phyloP scores from a whole-genome alignment of 2,888 invertebrate genomes.

The Acleris emargana region DNA sequence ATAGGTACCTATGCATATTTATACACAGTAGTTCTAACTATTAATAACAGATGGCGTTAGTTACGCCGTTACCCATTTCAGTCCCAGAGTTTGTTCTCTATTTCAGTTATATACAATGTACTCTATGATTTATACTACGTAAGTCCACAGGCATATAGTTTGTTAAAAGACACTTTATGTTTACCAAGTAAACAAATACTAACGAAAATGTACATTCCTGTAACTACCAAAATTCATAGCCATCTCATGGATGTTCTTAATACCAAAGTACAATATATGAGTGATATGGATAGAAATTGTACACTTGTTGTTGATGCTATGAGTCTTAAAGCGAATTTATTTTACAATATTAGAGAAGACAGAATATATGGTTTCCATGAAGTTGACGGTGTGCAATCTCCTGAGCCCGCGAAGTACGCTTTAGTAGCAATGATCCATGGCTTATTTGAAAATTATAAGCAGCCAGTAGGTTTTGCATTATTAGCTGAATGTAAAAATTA shows the following conservation, averaged over 20 bases:
- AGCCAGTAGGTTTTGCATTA: constrained; percentile 11
- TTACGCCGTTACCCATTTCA: no score
- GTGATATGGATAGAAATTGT: constrained; percentile 14
- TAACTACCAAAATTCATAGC: not conserved
- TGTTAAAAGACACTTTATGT: constrained; percentile 26
- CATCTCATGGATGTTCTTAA: constrained; percentile 1
- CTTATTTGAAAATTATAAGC: constrained; percentile 19
- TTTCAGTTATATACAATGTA: no score
- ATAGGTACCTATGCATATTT: no score
- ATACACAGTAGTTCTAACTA: no score
- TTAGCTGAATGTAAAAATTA: constrained; percentile 16
- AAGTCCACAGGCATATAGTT: constrained; percentile 33
- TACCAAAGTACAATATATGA: constrained; percentile 7
- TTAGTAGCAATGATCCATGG: constrained; percentile 6
- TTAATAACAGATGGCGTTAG: no score
- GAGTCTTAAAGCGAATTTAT: constrained; percentile 24
- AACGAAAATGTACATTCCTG: not conserved
- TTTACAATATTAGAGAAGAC: constrained; percentile 30
- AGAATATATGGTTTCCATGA: constrained; percentile 34
- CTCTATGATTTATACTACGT: no score
- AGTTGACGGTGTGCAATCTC: constrained; percentile 19
- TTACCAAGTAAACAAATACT: constrained; percentile 15
- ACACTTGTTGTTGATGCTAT: constrained; percentile 1
- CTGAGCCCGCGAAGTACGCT: constrained; percentile 6
- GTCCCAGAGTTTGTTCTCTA: no score